Evolutionary conservation across 92 coral and sea anemone species (phyloP).

Genomic region (Paragorgia papillata): DNA sequence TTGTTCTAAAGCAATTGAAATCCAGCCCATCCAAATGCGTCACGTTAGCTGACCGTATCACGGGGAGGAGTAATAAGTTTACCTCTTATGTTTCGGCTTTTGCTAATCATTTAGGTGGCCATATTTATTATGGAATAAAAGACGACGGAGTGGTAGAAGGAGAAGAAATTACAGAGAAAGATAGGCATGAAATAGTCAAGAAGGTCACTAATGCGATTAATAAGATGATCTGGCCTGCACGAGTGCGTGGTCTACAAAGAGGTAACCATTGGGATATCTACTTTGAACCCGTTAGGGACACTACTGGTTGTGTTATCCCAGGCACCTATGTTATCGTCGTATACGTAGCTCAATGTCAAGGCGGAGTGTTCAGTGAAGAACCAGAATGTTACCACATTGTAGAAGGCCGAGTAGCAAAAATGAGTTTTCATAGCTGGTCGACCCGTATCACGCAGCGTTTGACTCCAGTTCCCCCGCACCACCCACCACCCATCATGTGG

Average conservation of each 20-base stretch:
- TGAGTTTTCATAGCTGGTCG: constrained; percentile 3
- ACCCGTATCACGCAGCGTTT: background rate
- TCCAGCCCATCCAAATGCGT: background rate
- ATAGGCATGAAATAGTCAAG: background rate
- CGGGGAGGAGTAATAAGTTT: constrained; percentile 44
- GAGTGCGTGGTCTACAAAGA: background rate
- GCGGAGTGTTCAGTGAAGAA: constrained; percentile 47
- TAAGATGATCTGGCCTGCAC: background rate
- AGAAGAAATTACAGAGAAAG: constrained; percentile 13
- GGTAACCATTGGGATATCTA: constrained; percentile 38
- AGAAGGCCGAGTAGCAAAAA: constrained; percentile 17
- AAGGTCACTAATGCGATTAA: background rate
- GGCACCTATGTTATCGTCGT: constrained; percentile 26
- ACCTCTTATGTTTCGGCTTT: constrained; percentile 44
- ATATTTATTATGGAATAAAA: constrained; percentile 52
- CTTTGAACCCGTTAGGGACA: constrained; percentile 34
- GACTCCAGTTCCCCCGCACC: background rate
- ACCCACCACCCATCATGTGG: background rate
- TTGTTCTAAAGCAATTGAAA: background rate
- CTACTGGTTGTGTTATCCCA: constrained; percentile 3
- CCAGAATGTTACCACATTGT: constrained; percentile 42
- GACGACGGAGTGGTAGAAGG: constrained; percentile 42
- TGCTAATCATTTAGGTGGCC: constrained; percentile 57
- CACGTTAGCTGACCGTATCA: constrained; percentile 54
- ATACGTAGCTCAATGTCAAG: constrained; percentile 26